Percentiles rank a stretch among this genome's conserved stretches.
Conservation (phyloP, 2,797 vertebrate genomes). For the Cygnus olor region DNA sequence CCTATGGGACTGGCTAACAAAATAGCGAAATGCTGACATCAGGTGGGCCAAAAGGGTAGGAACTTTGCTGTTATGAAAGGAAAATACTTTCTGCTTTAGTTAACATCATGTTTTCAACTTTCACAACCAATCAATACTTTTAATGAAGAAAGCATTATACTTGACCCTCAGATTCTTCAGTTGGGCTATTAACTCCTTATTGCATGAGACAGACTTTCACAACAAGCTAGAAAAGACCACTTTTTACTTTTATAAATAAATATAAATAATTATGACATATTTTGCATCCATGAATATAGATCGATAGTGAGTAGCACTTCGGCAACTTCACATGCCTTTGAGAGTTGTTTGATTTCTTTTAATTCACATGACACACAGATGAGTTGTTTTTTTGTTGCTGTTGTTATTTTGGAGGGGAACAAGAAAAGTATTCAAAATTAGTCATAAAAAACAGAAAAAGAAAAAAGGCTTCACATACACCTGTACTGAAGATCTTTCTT, state of each 20-base stretch:
- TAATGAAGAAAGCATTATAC: background rate
- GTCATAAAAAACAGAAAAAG: background rate
- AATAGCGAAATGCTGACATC: conserved; percentile 58
- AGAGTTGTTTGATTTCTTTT: background rate
- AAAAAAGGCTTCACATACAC: background rate
- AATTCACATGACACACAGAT: background rate
- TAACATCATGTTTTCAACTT: background rate
- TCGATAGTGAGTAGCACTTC: fast-evolving
- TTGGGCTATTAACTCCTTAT: background rate
- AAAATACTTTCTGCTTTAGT: background rate
- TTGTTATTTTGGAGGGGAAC: background rate
- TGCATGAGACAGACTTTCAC: background rate
- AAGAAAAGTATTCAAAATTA: background rate
- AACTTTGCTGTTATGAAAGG: background rate
- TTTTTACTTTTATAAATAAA: background rate
- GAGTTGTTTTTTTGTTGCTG: too few species aligned
- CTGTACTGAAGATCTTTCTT: background rate
- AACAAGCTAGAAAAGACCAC: background rate
- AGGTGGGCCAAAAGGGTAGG: conserved; percentile 52
- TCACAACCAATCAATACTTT: background rate
- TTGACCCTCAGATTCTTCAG: background rate
- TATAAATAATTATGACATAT: background rate
- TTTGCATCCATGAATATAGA: background rate
- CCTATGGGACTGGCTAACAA: background rate
- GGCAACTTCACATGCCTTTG: background rate